phyloP scores from a whole-genome alignment of 2,113 vertebrate species.

The Rhea pennata region DNA sequence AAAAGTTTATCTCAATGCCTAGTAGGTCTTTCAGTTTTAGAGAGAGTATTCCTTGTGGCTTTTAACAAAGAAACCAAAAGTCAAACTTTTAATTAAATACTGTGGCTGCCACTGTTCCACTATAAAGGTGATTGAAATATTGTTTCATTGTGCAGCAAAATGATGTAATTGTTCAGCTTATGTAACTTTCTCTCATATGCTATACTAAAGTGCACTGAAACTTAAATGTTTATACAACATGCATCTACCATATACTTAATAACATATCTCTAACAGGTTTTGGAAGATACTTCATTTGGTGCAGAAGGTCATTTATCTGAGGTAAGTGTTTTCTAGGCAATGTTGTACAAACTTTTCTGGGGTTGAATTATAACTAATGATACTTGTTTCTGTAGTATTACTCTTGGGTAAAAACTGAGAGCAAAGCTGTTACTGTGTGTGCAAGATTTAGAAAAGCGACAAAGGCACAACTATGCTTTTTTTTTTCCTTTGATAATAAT shows the following conservation, averaged over 20 bases:
- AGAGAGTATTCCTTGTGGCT: background rate
- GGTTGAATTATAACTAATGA: constrained; percentile 29
- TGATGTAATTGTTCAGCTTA: background rate
- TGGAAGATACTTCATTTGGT: constrained; percentile 35
- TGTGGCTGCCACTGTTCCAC: background rate
- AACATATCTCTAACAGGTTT: constrained; percentile 49
- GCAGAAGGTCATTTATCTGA: constrained; percentile 45
- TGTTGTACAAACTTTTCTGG: background rate
- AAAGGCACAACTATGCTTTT: background rate
- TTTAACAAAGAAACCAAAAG: constrained; percentile 6
- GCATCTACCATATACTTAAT: background rate
- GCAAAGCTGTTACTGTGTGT: background rate
- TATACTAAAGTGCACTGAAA: background rate
- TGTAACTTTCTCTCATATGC: background rate
- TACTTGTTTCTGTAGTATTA: background rate
- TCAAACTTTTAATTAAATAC: background rate
- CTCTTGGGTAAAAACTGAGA: background rate
- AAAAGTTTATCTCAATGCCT: background rate
- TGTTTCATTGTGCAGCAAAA: constrained; percentile 19
- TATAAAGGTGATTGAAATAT: background rate
- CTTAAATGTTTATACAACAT: background rate
- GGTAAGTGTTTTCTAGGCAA: constrained; percentile 52
- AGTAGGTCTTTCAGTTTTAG: background rate
- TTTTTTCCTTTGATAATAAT: background rate
- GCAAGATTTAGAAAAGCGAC: constrained; percentile 12